phyloP scores from a whole-genome alignment of 2,888 invertebrate genomes.

The Mesorhabditis belari region DNA sequence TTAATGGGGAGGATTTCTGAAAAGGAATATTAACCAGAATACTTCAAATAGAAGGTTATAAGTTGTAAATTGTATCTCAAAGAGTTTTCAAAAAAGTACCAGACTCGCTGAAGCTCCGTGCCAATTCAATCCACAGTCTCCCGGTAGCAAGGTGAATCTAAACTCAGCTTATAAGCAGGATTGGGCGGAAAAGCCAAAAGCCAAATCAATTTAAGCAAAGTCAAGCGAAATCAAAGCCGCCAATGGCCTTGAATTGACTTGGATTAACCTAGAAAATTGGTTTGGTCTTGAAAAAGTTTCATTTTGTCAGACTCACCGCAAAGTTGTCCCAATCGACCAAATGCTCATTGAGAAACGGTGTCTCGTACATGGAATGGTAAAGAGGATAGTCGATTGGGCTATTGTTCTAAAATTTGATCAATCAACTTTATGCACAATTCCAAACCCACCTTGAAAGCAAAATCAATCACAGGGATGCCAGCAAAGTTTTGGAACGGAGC shows the following conservation, averaged over 20 bases:
- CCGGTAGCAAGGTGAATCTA: slow-evolving; percentile 52
- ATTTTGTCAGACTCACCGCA: slow-evolving; percentile 4
- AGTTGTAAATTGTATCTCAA: too few relatives aligned
- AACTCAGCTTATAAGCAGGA: slow-evolving; percentile 9
- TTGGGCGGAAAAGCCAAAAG: not conserved
- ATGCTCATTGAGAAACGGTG: slow-evolving; percentile 44
- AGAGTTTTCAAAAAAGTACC: too few relatives aligned
- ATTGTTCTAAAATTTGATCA: not conserved
- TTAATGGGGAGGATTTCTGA: slow-evolving; percentile 54
- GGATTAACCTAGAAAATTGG: too few relatives aligned
- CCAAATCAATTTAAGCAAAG: too few relatives aligned
- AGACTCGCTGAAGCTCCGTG: too few relatives aligned
- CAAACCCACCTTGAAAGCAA: slow-evolving; percentile 11
- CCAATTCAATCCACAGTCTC: slow-evolving; percentile 54
- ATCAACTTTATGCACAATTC: too few relatives aligned
- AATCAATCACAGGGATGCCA: slow-evolving; percentile 25
- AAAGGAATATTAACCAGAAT: slow-evolving; percentile 53
- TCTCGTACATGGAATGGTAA: slow-evolving; percentile 51
- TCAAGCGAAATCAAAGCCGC: too few relatives aligned
- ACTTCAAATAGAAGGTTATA: too few relatives aligned
- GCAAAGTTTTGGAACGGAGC: slow-evolving; percentile 54
- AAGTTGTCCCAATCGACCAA: slow-evolving; percentile 36
- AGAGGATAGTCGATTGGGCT: slow-evolving; percentile 33
- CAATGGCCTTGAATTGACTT: too few relatives aligned
- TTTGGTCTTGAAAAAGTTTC: slow-evolving; percentile 49